Evolutionary conservation across 2,113 vertebrate species (phyloP), one percentile per base, ranked within the genome.

Genomic region (Choloepus hoffmanni): DNA sequence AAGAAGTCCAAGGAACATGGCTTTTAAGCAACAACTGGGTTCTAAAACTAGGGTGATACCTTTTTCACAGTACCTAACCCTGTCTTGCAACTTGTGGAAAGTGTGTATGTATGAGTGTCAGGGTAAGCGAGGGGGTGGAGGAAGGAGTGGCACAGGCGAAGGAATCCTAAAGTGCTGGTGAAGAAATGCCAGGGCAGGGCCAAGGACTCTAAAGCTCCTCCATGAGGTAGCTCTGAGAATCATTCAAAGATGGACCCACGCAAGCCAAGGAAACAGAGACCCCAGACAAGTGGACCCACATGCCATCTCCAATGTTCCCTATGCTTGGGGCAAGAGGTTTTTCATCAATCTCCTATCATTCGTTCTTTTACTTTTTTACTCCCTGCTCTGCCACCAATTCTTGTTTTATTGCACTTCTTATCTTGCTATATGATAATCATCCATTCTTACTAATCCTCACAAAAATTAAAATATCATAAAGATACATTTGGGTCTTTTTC

Each of bases 401-500:
- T 73, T 67, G 76, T 12, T 68, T 50, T 16, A 12, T 19, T 18
- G 91, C 16, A 45, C 87, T 88, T 73, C 9, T 93, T 96, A 55
- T 63, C 36, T 76, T 92, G 7, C 9, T 55, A 28, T 58, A 83
- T 81, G 36, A 45, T 81, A 48, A 36, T 92, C 55, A 63, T 95
- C n/a, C n/a, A 82, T 86, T 92, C 62, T 77, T 85, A 96, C 5
- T 0, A 96, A 53, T 50, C 7, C 11, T 96, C 55, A 85, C 21
- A 90, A 73, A 88, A 93, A 89, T 40, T 85, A 79, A 94, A 88
- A 81, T 21, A 36, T 15, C 76, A 74, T 77, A 48, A 92, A 85
- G 6, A 48, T 72, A 82, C 3, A 78, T 88, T 83, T 53, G 43
- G 3, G 4, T 45, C 26, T 13, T 36, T 70, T 95, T 74, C 79